Percentiles rank a stretch among this genome's conserved stretches.
Evolutionary conservation across 92 coral and sea anemone species (phyloP).

Genomic region (Zoanthus gigantus): DNA sequence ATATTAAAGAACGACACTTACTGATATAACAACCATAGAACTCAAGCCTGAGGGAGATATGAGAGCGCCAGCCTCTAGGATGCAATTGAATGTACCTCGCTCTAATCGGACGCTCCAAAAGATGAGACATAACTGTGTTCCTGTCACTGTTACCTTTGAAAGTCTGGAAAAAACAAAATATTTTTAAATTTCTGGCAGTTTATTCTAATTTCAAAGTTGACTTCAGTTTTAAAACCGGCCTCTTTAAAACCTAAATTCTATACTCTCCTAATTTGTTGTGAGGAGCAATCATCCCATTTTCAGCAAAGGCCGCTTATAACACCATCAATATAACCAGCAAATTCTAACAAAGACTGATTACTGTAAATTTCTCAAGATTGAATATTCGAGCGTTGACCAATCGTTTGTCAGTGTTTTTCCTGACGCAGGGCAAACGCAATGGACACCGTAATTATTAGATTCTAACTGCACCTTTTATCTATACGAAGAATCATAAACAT

Average conservation of each 20-base stretch:
- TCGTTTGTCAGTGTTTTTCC: too few species aligned
- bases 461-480: too few species aligned
- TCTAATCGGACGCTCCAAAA: constrained; percentile 59
- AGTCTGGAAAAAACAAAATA: constrained; percentile 17
- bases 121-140: constrained; percentile 56
- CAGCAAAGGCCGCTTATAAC: too few species aligned
- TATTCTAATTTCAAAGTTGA: neutral
- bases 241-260: neutral
- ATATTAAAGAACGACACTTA: constrained; percentile 10
- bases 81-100: constrained; percentile 68
- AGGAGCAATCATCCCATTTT: too few species aligned
- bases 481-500: too few species aligned
- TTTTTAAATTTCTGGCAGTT: neutral
- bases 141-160: constrained; percentile 71
- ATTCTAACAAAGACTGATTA: too few species aligned
- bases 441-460: too few species aligned
- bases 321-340: too few species aligned
- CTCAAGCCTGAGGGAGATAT: constrained; percentile 64
- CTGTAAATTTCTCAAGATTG: too few species aligned
- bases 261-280: too few species aligned
- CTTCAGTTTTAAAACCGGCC: neutral
- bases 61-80: constrained; percentile 79
- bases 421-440: too few species aligned
- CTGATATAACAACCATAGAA: constrained; percentile 73
- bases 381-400: too few species aligned